Percentiles rank a stretch among this genome's conserved stretches.
These are phyloP conservation scores for Harpalus rubripes DNA, from an alignment of 2,888 invertebrate genomes.

Conservation along the genomic window DNA sequence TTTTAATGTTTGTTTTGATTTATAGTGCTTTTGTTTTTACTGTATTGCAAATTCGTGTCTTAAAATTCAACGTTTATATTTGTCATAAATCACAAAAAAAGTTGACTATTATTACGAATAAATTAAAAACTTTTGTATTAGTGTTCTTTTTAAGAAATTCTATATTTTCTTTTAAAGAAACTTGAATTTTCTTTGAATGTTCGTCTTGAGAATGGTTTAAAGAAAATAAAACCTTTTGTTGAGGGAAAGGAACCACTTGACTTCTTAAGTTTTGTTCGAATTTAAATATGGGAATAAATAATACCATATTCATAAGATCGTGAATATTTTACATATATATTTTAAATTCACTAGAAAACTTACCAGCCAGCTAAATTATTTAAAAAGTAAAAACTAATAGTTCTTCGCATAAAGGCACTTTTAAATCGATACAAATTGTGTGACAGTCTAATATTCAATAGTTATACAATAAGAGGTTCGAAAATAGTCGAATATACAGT, in stretches of 20 bases:
- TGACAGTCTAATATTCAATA: too few species aligned
- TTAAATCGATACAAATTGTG: too few species aligned
- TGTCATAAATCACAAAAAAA: background rate
- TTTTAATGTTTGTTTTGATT: background rate
- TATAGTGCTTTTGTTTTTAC: background rate
- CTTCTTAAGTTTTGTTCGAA: background rate
- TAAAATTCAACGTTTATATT: too few species aligned
- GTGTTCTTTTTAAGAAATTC: background rate
- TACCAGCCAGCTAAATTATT: too few species aligned
- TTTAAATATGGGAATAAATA: background rate
- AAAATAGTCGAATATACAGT: too few species aligned
- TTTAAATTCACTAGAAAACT: too few species aligned
- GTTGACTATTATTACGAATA: background rate
- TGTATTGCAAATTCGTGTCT: background rate
- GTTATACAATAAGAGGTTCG: too few species aligned
- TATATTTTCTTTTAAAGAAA: background rate
- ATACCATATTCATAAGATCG: background rate
- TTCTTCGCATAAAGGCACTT: too few species aligned
- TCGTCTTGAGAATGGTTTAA: background rate
- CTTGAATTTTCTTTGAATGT: background rate
- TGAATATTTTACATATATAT: background rate
- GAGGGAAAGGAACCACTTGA: background rate
- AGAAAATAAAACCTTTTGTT: background rate
- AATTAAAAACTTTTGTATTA: conserved; percentile 1
- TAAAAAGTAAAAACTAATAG: too few species aligned